Conservation (phyloP, 2,113 vertebrate species). For the Anser brachyrhynchus region DNA sequence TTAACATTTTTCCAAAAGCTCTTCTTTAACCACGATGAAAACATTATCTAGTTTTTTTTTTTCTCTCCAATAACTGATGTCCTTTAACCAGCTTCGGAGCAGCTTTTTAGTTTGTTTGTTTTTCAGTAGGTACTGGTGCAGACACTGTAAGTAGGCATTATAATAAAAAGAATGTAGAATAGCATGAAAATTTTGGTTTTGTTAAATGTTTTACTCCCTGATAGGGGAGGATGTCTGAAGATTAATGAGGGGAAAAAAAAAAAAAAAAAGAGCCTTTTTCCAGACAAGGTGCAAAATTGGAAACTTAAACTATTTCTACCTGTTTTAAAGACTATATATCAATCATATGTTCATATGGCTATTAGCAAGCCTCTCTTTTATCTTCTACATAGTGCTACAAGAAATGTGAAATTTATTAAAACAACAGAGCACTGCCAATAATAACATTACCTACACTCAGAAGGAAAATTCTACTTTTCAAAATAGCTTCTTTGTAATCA, state of each 20-base stretch:
- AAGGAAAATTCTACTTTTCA: background rate
- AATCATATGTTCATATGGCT: background rate
- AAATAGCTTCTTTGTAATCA: background rate
- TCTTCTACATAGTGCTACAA: background rate
- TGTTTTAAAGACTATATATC: background rate
- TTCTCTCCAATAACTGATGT: background rate
- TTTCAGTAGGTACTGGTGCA: background rate
- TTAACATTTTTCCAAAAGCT: background rate
- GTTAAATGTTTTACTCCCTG: background rate
- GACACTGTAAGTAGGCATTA: background rate
- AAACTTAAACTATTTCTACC: background rate
- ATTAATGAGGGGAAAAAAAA: background rate
- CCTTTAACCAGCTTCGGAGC: background rate
- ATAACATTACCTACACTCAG: rapidly evolving
- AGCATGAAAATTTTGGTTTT: background rate
- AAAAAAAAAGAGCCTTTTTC: background rate
- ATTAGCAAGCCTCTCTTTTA: background rate
- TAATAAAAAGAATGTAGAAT: background rate
- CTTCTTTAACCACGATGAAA: background rate
- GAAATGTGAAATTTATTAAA: background rate
- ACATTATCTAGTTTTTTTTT: background rate
- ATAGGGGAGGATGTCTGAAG: background rate
- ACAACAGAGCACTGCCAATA: background rate
- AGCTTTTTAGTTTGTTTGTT: background rate
- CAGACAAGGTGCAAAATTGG: background rate